A percentile compares a stretch with the other conserved stretches of the same genome.
phyloP scores from a whole-genome alignment of 2,113 vertebrate species.

The Eurystomus gularis region DNA sequence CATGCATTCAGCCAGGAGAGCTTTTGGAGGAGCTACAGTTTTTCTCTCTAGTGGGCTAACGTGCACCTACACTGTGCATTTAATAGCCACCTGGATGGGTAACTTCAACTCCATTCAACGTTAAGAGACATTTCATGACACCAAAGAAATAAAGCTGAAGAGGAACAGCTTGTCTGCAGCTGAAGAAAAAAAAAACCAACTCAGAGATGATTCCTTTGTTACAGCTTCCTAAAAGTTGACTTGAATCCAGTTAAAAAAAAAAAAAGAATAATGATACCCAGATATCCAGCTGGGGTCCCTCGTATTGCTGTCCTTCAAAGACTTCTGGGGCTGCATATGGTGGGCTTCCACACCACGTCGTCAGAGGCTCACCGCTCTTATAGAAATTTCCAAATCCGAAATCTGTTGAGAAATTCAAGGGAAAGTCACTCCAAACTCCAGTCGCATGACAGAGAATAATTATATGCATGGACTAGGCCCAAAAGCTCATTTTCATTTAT shows the following conservation, averaged over 20 bases:
- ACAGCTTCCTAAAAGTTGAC: neutral
- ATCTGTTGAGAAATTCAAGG: conserved; percentile 77
- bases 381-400: conserved; percentile 99
- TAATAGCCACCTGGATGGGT: neutral
- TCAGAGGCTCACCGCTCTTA: conserved; percentile 89
- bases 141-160: neutral
- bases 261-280: conserved; percentile 80
- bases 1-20: neutral
- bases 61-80: neutral
- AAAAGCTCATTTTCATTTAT: neutral
- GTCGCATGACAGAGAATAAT: neutral
- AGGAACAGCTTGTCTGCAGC: neutral
- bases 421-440: conserved; percentile 24
- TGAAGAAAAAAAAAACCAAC: neutral
- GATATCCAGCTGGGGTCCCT: conserved; percentile 97
- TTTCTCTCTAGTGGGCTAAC: neutral
- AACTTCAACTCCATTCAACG: neutral
- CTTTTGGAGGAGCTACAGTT: neutral
- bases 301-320: conserved; percentile 97
- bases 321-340: conserved; percentile 97
- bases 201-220: neutral
- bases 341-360: conserved; percentile 97
- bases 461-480: fast-evolving
- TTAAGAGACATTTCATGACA: neutral
- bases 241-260: neutral